These are phyloP conservation scores for Hestina assimilis DNA, from an alignment of 1,140 invertebrate genomes.

Conservation along the genomic window DNA sequence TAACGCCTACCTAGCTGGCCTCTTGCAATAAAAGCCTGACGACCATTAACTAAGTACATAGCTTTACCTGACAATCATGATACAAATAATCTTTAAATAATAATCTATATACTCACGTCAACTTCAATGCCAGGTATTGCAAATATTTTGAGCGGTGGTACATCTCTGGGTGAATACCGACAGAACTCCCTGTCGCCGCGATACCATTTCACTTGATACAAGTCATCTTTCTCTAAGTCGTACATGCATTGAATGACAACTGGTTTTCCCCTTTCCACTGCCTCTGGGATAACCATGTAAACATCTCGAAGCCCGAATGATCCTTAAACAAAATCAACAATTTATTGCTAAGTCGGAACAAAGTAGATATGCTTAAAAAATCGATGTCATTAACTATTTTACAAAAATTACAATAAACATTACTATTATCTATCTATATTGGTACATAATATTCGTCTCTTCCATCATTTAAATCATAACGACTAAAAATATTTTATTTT, in stretches of 20 bases:
- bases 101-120: conserved; percentile 80
- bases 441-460: too few relatives aligned
- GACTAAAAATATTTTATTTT: too few relatives aligned
- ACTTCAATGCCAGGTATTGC: conserved; percentile 83
- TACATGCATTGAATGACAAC: conserved; percentile 87
- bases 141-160: conserved; percentile 83
- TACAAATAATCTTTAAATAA: background rate
- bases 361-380: too few relatives aligned
- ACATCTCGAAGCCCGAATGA: conserved; percentile 79
- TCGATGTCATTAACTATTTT: too few relatives aligned
- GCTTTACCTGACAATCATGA: background rate
- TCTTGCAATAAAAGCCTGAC: too few relatives aligned
- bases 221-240: conserved; percentile 85
- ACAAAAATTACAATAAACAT: too few relatives aligned
- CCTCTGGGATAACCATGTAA: conserved; percentile 83
- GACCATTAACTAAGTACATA: background rate
- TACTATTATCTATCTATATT: too few relatives aligned
- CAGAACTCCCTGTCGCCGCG: conserved; percentile 85
- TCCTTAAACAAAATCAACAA: conserved; percentile 49
- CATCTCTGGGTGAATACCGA: conserved; percentile 83
- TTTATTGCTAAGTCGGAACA: too few relatives aligned
- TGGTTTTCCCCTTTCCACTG: conserved; percentile 83
- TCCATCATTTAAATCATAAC: too few relatives aligned
- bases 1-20: too few relatives aligned
- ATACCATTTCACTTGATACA: conserved; percentile 94